Evolutionary conservation across 1,140 invertebrate species (phyloP), one percentile per base, ranked within the genome.

Genomic region (Doryteuthis pealeii): DNA sequence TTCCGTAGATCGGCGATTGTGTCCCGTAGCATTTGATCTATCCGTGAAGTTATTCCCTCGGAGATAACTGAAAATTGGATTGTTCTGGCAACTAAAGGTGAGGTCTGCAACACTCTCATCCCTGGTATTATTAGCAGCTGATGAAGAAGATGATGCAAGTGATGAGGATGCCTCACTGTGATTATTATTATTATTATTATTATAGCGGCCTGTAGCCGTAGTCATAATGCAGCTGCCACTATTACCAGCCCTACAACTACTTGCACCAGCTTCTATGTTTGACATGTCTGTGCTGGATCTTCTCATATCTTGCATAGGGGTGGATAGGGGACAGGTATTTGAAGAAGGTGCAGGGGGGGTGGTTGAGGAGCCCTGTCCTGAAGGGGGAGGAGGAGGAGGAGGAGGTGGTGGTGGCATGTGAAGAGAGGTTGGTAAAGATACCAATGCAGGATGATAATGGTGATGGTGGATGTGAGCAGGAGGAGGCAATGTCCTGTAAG

Each of bases 201-300:
- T n/a, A n/a, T n/a, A n/a, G n/a, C n/a, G n/a, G n/a, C n/a, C n/a
- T 91, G 83, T 92, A 91, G 71, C 82, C 80, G 18, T 92, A 90
- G 78, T 92, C 91, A 86, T 92, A 91, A 85, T 92, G 91, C 2
- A 92, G 89, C 75, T 90, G 91, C 79, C 90, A 90, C 82, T 90
- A 90, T 54, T 79, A 79, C 1, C 45, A 67, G 49, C 31, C 67
- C 10, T 68, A 65, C 28, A 35, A 65, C 54, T n/a, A n/a, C n/a
- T n/a, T n/a, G n/a, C n/a, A n/a, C 71, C 30, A 0, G 71, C 49
- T 26, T 32, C 71, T 15, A 66, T 26, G 35, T 31, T 33, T 43
- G 73, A n/a, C n/a, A n/a, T n/a, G n/a, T n/a, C 45, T 10, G 45
- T 22, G 45, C 8, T 10, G 45, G 45, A 49, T 8, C 8, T 8